phyloP scores from a whole-genome alignment of 2,797 vertebrate species.

The Rallus crepitans region DNA sequence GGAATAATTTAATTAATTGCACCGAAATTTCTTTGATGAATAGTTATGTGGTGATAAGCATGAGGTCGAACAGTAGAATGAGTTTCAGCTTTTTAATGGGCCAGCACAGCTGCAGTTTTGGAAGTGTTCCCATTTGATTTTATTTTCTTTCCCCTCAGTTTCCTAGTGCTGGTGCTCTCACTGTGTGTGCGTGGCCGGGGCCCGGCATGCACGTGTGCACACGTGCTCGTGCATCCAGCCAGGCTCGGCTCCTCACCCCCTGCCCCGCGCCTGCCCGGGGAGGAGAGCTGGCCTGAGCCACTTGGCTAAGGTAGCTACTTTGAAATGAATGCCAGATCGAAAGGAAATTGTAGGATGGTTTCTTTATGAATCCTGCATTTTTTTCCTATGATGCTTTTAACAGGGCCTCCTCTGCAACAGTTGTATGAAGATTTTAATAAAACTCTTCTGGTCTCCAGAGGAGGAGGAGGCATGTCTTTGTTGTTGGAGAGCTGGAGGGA shows the following conservation, averaged over 20 bases:
- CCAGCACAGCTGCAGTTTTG: slow-evolving; percentile 86
- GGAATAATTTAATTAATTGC: slow-evolving; percentile 99
- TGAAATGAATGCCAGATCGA: slow-evolving; percentile 81
- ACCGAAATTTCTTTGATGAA: slow-evolving; percentile 95
- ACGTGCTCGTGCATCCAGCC: not conserved
- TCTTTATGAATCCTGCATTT: slow-evolving; percentile 73
- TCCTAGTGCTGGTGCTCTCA: not conserved
- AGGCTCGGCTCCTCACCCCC: not conserved
- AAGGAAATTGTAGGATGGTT: slow-evolving; percentile 74
- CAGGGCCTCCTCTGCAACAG: slow-evolving; percentile 73
- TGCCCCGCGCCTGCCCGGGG: not conserved
- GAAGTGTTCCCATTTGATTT: slow-evolving; percentile 74
- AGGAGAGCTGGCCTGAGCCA: slow-evolving; percentile 59
- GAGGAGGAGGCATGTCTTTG: slow-evolving; percentile 80
- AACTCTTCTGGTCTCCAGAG: slow-evolving; percentile 79
- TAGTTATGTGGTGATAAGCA: slow-evolving; percentile 92
- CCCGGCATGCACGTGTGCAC: not conserved
- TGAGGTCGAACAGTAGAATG: slow-evolving; percentile 85
- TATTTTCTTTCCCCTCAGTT: not conserved
- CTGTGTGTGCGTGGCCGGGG: not conserved
- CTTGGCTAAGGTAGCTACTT: slow-evolving; percentile 70
- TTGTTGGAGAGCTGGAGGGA: slow-evolving; percentile 78
- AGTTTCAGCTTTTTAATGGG: slow-evolving; percentile 86
- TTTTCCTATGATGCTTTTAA: slow-evolving; percentile 73
- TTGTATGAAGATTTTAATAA: slow-evolving; percentile 83